phyloP scores from a whole-genome alignment of 2,797 vertebrate species.

The Setipinna tenuifilis region DNA sequence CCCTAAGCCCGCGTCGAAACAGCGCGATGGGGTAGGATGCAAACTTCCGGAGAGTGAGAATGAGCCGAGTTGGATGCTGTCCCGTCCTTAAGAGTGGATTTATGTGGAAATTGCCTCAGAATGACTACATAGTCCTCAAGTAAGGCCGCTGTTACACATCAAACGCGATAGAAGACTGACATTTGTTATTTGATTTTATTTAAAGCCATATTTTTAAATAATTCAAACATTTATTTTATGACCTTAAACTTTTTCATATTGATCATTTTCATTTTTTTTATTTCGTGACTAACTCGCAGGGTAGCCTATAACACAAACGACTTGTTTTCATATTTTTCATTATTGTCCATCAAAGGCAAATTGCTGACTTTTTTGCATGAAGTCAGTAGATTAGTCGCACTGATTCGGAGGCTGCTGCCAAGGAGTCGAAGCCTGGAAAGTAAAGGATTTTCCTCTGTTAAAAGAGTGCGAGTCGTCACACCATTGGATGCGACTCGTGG shows the following conservation, averaged over 20 bases:
- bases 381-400: not conserved
- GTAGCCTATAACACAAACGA: not conserved
- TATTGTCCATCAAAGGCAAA: not conserved
- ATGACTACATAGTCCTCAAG: conserved; percentile 62
- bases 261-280: not conserved
- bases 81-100: conserved; percentile 73
- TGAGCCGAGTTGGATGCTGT: conserved; percentile 74
- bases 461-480: not conserved
- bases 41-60: conserved; percentile 66
- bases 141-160: conserved; percentile 53
- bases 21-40: conserved; percentile 76
- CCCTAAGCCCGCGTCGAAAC: conserved; percentile 73
- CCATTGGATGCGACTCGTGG: conserved; percentile 10
- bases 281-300: not conserved
- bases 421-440: not conserved
- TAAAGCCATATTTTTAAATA: conserved; percentile 27
- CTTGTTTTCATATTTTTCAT: not conserved
- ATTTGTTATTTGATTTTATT: conserved; percentile 51
- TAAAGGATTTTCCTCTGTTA: conserved; percentile 8
- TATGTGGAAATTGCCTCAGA: conserved; percentile 71
- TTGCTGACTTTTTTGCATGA: not conserved
- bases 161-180: conserved; percentile 49
- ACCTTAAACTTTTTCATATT: not conserved
- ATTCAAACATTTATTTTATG: conserved; percentile 23
- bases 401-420: not conserved